A percentile compares a stretch with the other conserved stretches of the same genome.
Evolutionary conservation across 2,888 invertebrate species (phyloP).

Genomic region (Selenia dentaria): DNA sequence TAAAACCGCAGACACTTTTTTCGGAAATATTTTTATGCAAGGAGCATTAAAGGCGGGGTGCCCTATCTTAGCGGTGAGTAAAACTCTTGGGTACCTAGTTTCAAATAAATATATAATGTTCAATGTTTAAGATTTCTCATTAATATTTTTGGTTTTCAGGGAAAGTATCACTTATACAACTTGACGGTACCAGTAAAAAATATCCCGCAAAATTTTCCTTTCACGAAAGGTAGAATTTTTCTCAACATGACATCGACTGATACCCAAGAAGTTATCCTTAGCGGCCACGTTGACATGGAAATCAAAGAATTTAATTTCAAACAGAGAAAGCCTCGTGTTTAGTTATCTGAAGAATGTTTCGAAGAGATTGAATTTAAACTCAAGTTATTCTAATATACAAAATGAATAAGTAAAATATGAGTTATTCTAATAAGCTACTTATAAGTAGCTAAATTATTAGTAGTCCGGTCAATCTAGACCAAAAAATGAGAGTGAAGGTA

Average conservation of each 20-base stretch:
- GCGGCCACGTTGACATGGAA: conserved; percentile 8
- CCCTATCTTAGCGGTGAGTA: conserved; percentile 12
- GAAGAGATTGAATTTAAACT: too few relatives aligned
- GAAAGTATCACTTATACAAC: conserved; percentile 5
- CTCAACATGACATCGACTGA: conserved; percentile 6
- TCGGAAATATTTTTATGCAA: conserved; percentile 4
- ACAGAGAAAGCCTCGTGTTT: too few relatives aligned
- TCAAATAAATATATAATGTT: too few relatives aligned
- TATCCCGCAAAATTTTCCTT: conserved; percentile 4
- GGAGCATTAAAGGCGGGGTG: conserved; percentile 1
- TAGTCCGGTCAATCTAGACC: too few relatives aligned
- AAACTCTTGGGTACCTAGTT: too few relatives aligned
- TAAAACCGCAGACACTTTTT: not conserved
- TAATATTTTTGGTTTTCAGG: conserved; percentile 2
- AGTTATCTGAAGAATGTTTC: too few relatives aligned
- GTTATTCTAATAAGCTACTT: too few relatives aligned
- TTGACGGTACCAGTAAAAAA: conserved; percentile 4
- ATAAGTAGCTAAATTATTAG: too few relatives aligned
- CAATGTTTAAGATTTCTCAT: too few relatives aligned
- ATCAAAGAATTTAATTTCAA: conserved; percentile 1
- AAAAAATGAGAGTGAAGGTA: too few relatives aligned
- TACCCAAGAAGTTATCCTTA: not conserved
- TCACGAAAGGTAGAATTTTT: conserved; percentile 6
- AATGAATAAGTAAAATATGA: too few relatives aligned
- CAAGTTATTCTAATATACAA: too few relatives aligned